phyloP scores from a whole-genome alignment of 1,140 invertebrate species.

The Spodoptera litura region DNA sequence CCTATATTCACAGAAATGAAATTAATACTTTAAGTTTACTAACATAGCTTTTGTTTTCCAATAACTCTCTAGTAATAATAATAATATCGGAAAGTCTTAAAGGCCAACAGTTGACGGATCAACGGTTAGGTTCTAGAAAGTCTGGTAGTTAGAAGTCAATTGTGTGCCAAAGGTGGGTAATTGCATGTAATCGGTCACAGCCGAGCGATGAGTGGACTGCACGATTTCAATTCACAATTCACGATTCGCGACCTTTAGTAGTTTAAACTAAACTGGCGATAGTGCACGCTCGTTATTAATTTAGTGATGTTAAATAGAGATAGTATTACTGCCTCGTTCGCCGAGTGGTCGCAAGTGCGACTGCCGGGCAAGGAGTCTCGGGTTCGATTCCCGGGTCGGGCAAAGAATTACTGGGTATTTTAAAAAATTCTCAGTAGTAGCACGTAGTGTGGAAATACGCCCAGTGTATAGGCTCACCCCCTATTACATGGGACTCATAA shows the following conservation, averaged over 20 bases:
- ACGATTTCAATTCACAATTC: slow-evolving; percentile 71
- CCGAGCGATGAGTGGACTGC: slow-evolving; percentile 60
- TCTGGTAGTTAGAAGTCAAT: not conserved
- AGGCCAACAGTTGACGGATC: slow-evolving; percentile 17
- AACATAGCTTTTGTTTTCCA: not conserved
- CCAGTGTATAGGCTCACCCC: no score
- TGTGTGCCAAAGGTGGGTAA: slow-evolving; percentile 52
- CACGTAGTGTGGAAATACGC: no score
- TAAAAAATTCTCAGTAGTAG: no score
- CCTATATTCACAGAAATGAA: no score
- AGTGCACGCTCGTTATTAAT: not conserved
- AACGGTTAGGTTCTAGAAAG: slow-evolving; percentile 34
- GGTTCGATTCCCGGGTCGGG: no score
- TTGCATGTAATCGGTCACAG: slow-evolving; percentile 69
- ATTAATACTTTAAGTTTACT: no score
- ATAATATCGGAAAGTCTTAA: not conserved
- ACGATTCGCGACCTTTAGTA: slow-evolving; percentile 12
- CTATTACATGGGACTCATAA: no score
- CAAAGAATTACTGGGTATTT: no score
- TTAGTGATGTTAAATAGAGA: no score
- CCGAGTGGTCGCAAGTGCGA: no score
- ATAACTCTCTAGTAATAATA: not conserved
- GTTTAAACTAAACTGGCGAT: not conserved
- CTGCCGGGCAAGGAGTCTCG: no score
- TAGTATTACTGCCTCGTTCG: no score